Conservation (phyloP, 2,797 vertebrate species). For the Trematomus bernacchii region DNA sequence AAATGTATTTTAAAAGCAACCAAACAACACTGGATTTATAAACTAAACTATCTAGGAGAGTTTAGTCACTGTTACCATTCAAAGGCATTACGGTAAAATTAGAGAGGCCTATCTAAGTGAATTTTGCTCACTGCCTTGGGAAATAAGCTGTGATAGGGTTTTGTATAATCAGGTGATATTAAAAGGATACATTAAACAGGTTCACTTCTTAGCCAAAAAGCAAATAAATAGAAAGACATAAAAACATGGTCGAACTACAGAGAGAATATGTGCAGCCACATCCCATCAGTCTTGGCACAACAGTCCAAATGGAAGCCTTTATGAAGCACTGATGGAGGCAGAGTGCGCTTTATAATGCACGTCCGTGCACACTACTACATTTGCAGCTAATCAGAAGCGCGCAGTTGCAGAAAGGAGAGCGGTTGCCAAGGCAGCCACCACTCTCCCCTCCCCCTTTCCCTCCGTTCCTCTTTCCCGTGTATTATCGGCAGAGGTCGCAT, state of each 20-base stretch:
- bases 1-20: background rate
- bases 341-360: slow-evolving; percentile 76
- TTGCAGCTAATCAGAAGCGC: slow-evolving; percentile 85
- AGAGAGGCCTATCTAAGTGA: slow-evolving; percentile 1
- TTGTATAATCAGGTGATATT: slow-evolving; percentile 28
- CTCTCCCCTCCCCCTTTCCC: slow-evolving; percentile 83
- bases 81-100: background rate
- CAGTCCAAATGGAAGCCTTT: slow-evolving; percentile 79
- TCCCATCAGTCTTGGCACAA: slow-evolving; percentile 73
- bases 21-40: background rate
- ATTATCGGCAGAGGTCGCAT: slow-evolving; percentile 91
- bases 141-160: slow-evolving; percentile 5
- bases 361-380: slow-evolving; percentile 79
- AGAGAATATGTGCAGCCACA: slow-evolving; percentile 51
- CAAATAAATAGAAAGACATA: slow-evolving; percentile 30
- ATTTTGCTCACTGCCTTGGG: slow-evolving; percentile 13
- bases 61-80: background rate
- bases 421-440: slow-evolving; percentile 87
- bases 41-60: background rate
- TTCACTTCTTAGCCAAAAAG: slow-evolving; percentile 19
- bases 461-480: slow-evolving; percentile 84
- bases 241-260: slow-evolving; percentile 50
- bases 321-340: slow-evolving; percentile 75
- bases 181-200: slow-evolving; percentile 12
- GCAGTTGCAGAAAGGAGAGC: slow-evolving; percentile 85